A percentile compares a stretch with the other conserved stretches of the same genome.
Evolutionary conservation across 2,113 vertebrate species (phyloP).

Genomic region (Gobius niger): DNA sequence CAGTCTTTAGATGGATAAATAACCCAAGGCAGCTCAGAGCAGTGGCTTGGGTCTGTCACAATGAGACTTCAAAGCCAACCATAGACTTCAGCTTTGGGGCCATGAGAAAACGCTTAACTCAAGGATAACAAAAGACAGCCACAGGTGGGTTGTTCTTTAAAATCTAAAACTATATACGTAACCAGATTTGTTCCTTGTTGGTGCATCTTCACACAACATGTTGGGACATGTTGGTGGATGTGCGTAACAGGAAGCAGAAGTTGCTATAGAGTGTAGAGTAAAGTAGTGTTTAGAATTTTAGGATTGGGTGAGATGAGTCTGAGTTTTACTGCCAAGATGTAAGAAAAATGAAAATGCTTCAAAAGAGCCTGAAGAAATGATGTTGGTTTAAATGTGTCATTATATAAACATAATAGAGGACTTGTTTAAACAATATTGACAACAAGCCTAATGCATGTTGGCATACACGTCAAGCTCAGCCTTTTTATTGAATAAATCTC

Average conservation of each 20-base stretch:
- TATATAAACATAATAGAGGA: neutral
- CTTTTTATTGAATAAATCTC: slow-evolving; percentile 10
- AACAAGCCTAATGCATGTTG: slow-evolving; percentile 18
- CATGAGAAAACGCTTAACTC: slow-evolving; percentile 46
- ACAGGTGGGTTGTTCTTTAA: slow-evolving; percentile 68
- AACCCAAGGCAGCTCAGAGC: slow-evolving; percentile 54
- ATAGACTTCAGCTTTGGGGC: slow-evolving; percentile 49
- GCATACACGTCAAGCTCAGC: slow-evolving; percentile 2
- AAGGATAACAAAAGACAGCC: slow-evolving; percentile 54
- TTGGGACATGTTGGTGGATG: slow-evolving; percentile 58
- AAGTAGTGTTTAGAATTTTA: slow-evolving; percentile 16
- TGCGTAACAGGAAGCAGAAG: slow-evolving; percentile 22
- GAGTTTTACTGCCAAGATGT: neutral
- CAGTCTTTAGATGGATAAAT: slow-evolving; percentile 67
- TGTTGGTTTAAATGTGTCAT: neutral
- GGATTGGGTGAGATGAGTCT: neutral
- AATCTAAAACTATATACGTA: slow-evolving; percentile 63
- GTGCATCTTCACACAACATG: slow-evolving; percentile 51
- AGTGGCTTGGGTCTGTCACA: slow-evolving; percentile 42
- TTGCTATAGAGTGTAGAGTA: slow-evolving; percentile 14
- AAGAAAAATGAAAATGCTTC: neutral
- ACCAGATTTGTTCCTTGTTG: slow-evolving; percentile 53
- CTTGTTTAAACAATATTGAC: slow-evolving; percentile 15
- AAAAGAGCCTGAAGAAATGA: neutral
- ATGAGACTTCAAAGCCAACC: slow-evolving; percentile 72